Evolutionary conservation across 2,797 vertebrate species (phyloP).

Genomic region (Cynopterus sphinx): DNA sequence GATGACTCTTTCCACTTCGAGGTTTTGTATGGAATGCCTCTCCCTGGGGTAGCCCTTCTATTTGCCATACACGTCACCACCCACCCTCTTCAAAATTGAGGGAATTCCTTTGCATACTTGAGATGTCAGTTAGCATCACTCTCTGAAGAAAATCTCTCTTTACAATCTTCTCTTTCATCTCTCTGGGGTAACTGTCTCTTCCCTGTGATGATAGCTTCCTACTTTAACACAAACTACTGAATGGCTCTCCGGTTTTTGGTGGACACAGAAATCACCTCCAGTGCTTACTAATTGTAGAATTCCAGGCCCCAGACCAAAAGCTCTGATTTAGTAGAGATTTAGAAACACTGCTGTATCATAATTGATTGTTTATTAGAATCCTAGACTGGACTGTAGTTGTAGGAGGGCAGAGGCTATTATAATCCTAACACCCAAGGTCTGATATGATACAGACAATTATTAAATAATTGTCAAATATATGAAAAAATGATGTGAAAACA

Average conservation of each 20-base stretch:
- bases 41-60: neutral
- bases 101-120: neutral
- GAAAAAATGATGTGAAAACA: constrained; percentile 47
- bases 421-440: neutral
- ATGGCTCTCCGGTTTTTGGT: neutral
- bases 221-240: neutral
- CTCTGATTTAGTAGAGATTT: neutral
- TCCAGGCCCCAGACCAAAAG: neutral
- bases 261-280: neutral
- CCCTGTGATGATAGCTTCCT: no score
- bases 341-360: neutral
- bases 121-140: neutral
- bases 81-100: no score
- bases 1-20: neutral
- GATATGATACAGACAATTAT: neutral
- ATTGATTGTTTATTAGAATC: neutral
- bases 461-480: constrained; percentile 37
- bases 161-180: neutral
- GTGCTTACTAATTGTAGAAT: neutral
- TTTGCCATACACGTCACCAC: neutral
- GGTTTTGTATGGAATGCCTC: neutral
- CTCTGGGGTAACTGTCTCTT: neutral
- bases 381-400: neutral
- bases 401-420: neutral
- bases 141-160: neutral